These are phyloP conservation scores for Rhodophaea formosa DNA, from an alignment of 2,888 invertebrate genomes.

Conservation along the genomic window DNA sequence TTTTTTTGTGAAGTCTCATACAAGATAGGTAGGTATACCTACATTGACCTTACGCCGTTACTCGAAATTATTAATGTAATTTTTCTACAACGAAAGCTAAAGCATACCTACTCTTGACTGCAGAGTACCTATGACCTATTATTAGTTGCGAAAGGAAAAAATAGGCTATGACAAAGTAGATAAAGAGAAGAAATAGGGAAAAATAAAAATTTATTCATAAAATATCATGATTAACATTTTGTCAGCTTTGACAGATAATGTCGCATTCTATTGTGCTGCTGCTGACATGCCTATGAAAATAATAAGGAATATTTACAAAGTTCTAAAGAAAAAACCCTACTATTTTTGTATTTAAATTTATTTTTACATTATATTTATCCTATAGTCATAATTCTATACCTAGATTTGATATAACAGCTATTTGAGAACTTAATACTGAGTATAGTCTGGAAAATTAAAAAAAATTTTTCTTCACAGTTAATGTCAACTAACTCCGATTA, in stretches of 20 bases:
- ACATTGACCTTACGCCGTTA: neutral
- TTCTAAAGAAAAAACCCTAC: slow-evolving; percentile 78
- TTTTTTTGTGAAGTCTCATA: neutral
- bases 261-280: neutral
- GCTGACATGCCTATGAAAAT: slow-evolving; percentile 27
- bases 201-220: slow-evolving; percentile 19
- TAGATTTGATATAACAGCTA: slow-evolving; percentile 53
- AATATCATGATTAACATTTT: slow-evolving; percentile 15
- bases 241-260: slow-evolving; percentile 8
- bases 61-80: neutral
- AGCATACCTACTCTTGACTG: neutral
- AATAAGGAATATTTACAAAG: slow-evolving; percentile 64
- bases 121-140: neutral
- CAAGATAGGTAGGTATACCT: too few relatives aligned
- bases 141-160: neutral
- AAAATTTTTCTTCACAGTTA: slow-evolving; percentile 51
- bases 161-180: neutral
- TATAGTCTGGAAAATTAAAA: slow-evolving; percentile 59
- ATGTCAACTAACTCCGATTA: slow-evolving; percentile 57
- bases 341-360: slow-evolving; percentile 68
- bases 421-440: slow-evolving; percentile 79
- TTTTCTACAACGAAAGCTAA: neutral
- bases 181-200: neutral
- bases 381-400: slow-evolving; percentile 63
- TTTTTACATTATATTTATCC: slow-evolving; percentile 65